phyloP scores from a whole-genome alignment of 2,113 vertebrate genomes.

The Ovibos moschatus region DNA sequence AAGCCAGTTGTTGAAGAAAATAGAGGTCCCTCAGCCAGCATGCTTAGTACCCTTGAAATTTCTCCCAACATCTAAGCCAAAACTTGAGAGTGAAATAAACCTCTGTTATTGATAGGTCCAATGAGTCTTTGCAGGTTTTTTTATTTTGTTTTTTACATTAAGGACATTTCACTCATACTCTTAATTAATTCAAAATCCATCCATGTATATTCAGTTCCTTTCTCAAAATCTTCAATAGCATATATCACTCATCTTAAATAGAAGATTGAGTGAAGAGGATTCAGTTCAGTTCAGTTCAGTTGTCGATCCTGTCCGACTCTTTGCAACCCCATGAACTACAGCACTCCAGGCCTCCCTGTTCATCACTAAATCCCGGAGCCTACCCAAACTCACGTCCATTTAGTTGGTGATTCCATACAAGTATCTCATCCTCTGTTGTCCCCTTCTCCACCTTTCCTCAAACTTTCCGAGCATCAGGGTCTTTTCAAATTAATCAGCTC shows the following conservation, averaged over 20 bases:
- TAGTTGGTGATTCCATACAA: not conserved
- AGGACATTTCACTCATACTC: not conserved
- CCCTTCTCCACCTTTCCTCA: not conserved
- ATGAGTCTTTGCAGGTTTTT: not conserved
- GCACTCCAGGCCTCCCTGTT: not conserved
- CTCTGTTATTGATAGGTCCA: not conserved
- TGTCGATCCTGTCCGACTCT: fast-evolving
- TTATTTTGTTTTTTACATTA: not conserved
- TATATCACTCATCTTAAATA: not conserved
- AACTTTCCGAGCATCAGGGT: not conserved
- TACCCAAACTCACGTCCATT: not conserved
- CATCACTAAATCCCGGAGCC: not conserved
- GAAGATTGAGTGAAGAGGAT: not conserved
- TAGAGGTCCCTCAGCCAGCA: not conserved
- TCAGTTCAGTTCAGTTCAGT: not conserved
- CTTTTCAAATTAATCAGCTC: not conserved
- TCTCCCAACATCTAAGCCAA: not conserved
- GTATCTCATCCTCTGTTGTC: not conserved
- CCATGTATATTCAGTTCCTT: not conserved
- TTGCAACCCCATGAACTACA: not conserved
- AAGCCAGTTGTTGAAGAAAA: not conserved
- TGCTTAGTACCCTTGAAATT: not conserved
- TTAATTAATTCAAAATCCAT: not conserved
- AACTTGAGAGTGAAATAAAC: not conserved
- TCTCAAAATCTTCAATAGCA: not conserved